phyloP scores from a whole-genome alignment of 2,797 vertebrate species.

The Anguilla anguilla region DNA sequence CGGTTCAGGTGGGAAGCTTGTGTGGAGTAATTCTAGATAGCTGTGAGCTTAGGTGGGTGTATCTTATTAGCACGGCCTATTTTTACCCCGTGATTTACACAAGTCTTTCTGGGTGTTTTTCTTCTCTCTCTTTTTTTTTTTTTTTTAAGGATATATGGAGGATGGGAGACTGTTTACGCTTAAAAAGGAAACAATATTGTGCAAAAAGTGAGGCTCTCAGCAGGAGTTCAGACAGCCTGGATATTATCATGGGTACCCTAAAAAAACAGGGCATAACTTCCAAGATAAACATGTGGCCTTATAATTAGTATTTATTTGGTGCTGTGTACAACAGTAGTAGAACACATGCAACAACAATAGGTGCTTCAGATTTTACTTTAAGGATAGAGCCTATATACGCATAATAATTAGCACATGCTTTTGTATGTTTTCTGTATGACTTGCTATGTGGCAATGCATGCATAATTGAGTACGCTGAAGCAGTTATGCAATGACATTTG shows the following conservation, averaged over 20 bases:
- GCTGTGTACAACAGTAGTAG: neutral
- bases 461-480: neutral
- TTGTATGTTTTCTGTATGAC: neutral
- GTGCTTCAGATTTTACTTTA: neutral
- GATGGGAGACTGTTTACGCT: neutral
- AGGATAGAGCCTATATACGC: neutral
- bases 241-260: neutral
- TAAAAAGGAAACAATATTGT: neutral
- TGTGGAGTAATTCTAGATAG: neutral
- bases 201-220: neutral
- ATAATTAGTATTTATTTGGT: neutral
- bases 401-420: neutral
- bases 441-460: neutral
- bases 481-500: neutral
- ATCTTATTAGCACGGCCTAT: constrained; percentile 3
- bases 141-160: neutral
- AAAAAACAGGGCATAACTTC: neutral
- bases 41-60: constrained; percentile 26
- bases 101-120: neutral
- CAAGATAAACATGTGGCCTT: neutral
- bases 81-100: neutral
- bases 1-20: neutral
- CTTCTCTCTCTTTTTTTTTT: too few relatives aligned
- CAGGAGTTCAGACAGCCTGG: neutral
- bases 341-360: neutral